Base-by-base conservation (phyloP, 2,888 invertebrate genomes). In the Sarcophaga rosellei region DNA sequence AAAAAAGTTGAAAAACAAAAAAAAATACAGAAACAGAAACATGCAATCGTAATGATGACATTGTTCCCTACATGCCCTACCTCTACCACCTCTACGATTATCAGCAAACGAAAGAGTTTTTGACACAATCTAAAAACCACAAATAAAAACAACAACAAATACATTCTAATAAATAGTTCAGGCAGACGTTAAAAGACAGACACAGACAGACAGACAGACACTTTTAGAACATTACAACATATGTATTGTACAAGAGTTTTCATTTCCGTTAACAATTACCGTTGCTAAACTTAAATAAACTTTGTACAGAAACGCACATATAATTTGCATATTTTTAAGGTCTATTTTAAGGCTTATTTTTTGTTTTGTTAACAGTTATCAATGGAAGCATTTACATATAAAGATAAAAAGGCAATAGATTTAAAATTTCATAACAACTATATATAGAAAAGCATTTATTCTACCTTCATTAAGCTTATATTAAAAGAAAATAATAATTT, bases 251-350 rank as follows among this genome's bases (percentile, higher is more conserved):
- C 75, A 80, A 75, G 65, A 84, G 80, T 80, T 84, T 84, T 79
- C 57, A 84, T 84, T 84, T 84, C 84, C 84, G 69, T 61, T 84
- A 63, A 70, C 68, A 84, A 84, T 84, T 80, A 84, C 84, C 84
- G 79, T 65, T 61, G 65, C 8, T 61, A 63, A 69, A 78, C 63
- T 17, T 17, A 74, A 78, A 81, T 21, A 74, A 61, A 78, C 69
- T 15, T 44, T 47, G 1, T 23, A 45, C 8, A 59, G 23, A 76
- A 20, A 59, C 53, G 74, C 5, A 6, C 2, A 62, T 4, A 75
- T 61, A 70, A 80, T 84, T 84, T 84, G 63, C 74, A 79, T 84
- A 73, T 61, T 70, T 76, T 70, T 53, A 53, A 4, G 12, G 17
- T 53, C 15, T 53, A 53, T 53, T 53, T 15, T 15, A 53, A 53